phyloP scores from a whole-genome alignment of 1,140 invertebrate species.

The Lepidotrigona ventralis region DNA sequence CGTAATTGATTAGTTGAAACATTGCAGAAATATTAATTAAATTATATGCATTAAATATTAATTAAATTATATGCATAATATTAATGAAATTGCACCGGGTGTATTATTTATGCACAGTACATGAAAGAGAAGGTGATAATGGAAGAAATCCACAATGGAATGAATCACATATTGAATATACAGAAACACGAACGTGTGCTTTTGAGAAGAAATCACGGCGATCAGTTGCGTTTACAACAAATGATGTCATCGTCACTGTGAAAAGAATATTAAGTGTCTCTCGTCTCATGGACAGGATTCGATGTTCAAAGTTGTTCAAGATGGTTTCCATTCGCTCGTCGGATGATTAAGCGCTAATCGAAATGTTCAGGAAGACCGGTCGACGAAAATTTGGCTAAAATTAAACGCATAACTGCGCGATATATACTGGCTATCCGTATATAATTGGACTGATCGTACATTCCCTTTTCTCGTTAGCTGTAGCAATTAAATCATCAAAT shows the following conservation, averaged over 20 bases:
- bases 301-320: background rate
- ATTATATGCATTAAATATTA: too few relatives aligned
- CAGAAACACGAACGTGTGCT: background rate
- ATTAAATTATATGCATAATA: too few relatives aligned
- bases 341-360: constrained; percentile 10
- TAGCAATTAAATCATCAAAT: background rate
- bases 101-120: background rate
- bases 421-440: background rate
- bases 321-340: constrained; percentile 13
- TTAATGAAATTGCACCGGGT: too few relatives aligned
- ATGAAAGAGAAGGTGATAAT: background rate
- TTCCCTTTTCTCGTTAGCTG: background rate
- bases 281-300: background rate
- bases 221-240: constrained; percentile 16
- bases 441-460: background rate
- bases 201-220: background rate
- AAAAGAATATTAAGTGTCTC: constrained; percentile 27
- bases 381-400: constrained; percentile 16
- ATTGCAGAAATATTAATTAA: too few relatives aligned
- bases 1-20: too few relatives aligned
- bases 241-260: constrained; percentile 25
- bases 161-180: background rate
- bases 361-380: constrained; percentile 16
- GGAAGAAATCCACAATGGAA: background rate
- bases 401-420: background rate